Evolutionary conservation across 1,140 invertebrate genomes (phyloP), one percentile per base, ranked within the genome.

Genomic region (Agrypnia vestita): DNA sequence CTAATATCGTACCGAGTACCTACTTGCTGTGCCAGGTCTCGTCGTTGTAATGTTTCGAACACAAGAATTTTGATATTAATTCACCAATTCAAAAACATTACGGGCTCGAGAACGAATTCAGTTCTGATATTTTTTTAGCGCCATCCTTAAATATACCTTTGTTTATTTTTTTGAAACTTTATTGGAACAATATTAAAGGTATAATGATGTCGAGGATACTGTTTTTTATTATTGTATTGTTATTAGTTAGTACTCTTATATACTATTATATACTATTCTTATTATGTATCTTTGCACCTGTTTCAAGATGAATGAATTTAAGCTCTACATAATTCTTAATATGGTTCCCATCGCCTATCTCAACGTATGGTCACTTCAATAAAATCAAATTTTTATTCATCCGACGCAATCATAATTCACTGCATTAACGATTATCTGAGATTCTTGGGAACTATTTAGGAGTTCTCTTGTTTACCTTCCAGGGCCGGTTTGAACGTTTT

Each of bases 351-450:
- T 15, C n/a, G 8, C 49, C 25, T 13, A 51, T 51, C 8, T 9
- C n/a, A 3, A 9, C 12, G 61, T 13, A 3, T 64, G 61, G 61
- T 64, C 35, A n/a, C 61, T 25, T 19, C 61, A 35, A 0, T 13
- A 35, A 13, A 35, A 64, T 44, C 10, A 9, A 64, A n/a, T 13
- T 44, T 64, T 64, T 7, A 10, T 64, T 64, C 61, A 43, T 64
- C n/a, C 61, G 8, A 13, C 61, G 61, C 61, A 64, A n/a, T 49
- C 43, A 71, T 71, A 71, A 47, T 71, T 71, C 46, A 71, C 67
- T 12, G 67, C n/a, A 17, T 47, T 71, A 47, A 71, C 46, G 67
- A 71, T 71, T 47, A 71, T 71, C 46, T 47, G n/a, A 13, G 46
- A 71, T 71, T 71, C 35, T 71, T 71, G 67, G 44, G 9, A 49